Evolutionary conservation across 2,797 vertebrate genomes (phyloP), one percentile per base, ranked within the genome.

Genomic region (Chaunax sp.): DNA sequence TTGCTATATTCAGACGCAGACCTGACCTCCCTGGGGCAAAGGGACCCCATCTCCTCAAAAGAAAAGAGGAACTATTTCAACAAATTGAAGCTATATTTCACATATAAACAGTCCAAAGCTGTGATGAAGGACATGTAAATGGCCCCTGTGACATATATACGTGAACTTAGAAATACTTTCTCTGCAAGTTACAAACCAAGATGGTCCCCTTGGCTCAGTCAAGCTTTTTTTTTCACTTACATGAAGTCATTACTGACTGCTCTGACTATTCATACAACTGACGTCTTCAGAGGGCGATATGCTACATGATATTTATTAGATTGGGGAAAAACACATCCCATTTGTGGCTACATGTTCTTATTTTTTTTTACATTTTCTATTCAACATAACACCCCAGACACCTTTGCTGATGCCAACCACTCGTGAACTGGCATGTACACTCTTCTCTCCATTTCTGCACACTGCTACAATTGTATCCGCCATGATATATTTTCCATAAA

Each of bases 381-480:
- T 57, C 55, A 46, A 46, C 40, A 59, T 6, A 54, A 46, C 22
- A 72, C 74, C 60, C 67, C 9, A 4, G 62, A 62, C 46, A 70
- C 69, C 45, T 66, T 47, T 54, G 28, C 62, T 50, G 63, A 69
- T 74, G 54, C 49, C 69, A 63, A 9, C 51, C 23, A 23, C 49
- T 71, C 73, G 50, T 37, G 77, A 72, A 75, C 52, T 56, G 75
- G 46, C 78, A 69, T 64, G 70, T 64, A 9, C 54, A 71, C 78
- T 68, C 23, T 18, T 16, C 75, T 75, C n/a, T n/a, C n/a, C n/a
- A n/a, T 80, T 64, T 59, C 62, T 40, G 47, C 40, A 56, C 55
- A 59, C 33, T 72, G 77, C 83, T 83, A 71, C 72, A 82, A 82
- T 86, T 81, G 70, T 54, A 72, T 70, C 67, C 22, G 8, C 64